A percentile compares a stretch with the other conserved stretches of the same genome.
Conservation (phyloP, 1,140 invertebrate genomes). For the Andricus grossulariae region DNA sequence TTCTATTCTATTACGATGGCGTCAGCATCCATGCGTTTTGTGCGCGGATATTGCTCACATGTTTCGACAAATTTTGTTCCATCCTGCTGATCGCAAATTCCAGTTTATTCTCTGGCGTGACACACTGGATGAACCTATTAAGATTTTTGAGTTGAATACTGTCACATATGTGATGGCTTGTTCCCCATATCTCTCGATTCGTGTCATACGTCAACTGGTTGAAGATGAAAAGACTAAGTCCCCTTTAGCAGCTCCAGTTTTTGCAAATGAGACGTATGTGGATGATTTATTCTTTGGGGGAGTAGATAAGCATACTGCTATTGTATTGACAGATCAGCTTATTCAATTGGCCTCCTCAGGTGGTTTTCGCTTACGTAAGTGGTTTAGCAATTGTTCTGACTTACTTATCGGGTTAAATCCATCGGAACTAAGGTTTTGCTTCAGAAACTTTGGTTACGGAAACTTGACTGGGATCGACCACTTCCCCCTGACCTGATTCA, state of each 20-base stretch:
- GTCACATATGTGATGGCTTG: conserved; percentile 56
- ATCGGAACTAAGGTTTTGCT: neutral
- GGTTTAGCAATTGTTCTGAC: neutral
- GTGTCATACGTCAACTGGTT: conserved; percentile 48
- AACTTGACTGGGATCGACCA: neutral
- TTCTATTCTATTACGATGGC: no score
- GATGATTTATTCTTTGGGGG: conserved; percentile 34
- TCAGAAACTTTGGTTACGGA: conserved; percentile 5
- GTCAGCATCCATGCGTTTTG: no score
- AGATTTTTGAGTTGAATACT: conserved; percentile 19
- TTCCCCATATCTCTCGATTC: conserved; percentile 57
- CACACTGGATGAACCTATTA: no score
- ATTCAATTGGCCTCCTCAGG: no score
- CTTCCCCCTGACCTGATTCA: no score
- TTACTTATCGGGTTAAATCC: neutral
- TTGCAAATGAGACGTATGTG: conserved; percentile 15
- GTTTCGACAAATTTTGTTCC: no score
- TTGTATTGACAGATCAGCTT: neutral
- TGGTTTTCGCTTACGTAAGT: no score
- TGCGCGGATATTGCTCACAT: no score
- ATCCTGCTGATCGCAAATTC: no score
- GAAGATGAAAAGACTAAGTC: neutral
- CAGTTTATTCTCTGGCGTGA: no score
- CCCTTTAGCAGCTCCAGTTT: neutral
- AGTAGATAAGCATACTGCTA: neutral